phyloP scores from a whole-genome alignment of 2,888 invertebrate species.

The Drosophila vallismaia region DNA sequence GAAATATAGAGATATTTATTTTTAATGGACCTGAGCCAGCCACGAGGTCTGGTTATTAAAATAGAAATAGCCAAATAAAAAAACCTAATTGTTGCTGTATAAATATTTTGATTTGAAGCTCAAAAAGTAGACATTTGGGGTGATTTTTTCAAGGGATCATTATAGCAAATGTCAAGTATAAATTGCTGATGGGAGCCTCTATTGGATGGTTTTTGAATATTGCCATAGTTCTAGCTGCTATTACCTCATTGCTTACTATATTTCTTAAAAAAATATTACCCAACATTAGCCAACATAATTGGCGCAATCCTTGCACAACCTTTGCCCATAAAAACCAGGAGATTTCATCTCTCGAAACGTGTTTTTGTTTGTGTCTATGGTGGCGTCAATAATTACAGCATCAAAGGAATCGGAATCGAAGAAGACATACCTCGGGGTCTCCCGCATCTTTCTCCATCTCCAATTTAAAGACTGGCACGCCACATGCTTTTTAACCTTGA shows the following conservation, averaged over 20 bases:
- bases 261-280: slow-evolving; percentile 7
- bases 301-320: slow-evolving; percentile 36
- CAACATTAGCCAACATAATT: slow-evolving; percentile 23
- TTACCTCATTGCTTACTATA: slow-evolving; percentile 12
- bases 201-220: too few relatives aligned
- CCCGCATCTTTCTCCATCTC: slow-evolving; percentile 24
- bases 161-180: slow-evolving; percentile 35
- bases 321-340: slow-evolving; percentile 24
- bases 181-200: not conserved
- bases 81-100: slow-evolving; percentile 30
- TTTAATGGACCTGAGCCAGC: slow-evolving; percentile 44
- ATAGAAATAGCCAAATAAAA: slow-evolving; percentile 37
- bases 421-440: slow-evolving; percentile 4
- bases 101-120: slow-evolving; percentile 36
- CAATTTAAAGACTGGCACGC: slow-evolving; percentile 34
- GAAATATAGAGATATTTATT: slow-evolving; percentile 39
- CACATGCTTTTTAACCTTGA: slow-evolving; percentile 73
- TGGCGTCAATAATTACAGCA: slow-evolving; percentile 40
- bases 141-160: slow-evolving; percentile 16
- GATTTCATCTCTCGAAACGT: slow-evolving; percentile 22
- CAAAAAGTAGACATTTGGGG: slow-evolving; percentile 23
- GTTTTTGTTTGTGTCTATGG: slow-evolving; percentile 28
- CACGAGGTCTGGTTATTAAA: slow-evolving; percentile 39
- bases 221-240: not conserved
- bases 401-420: slow-evolving; percentile 22